phyloP scores from a whole-genome alignment of 2,797 vertebrate genomes.

The Enteromius treurensis region DNA sequence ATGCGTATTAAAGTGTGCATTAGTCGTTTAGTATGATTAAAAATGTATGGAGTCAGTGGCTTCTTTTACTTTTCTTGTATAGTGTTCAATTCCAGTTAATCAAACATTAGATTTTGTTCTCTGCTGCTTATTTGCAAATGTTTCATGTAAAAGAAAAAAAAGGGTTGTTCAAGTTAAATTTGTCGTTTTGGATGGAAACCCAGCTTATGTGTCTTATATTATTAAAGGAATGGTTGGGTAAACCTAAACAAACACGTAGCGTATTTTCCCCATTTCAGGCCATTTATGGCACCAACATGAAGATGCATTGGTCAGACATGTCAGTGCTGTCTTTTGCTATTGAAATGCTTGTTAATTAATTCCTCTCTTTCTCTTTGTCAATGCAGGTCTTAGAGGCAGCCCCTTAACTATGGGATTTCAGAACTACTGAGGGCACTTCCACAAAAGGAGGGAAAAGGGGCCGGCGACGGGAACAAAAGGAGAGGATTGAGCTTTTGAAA shows the following conservation, averaged over 20 bases:
- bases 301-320: slow-evolving; percentile 39
- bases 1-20: too few species aligned
- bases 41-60: not conserved
- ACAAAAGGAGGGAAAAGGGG: slow-evolving; percentile 59
- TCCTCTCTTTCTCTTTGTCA: slow-evolving; percentile 58
- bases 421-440: slow-evolving; percentile 64
- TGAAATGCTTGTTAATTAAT: slow-evolving; percentile 58
- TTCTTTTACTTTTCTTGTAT: too few species aligned
- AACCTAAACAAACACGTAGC: not conserved
- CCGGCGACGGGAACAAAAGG: slow-evolving; percentile 56
- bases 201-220: not conserved
- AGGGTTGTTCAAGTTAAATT: not conserved
- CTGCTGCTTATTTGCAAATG: too few species aligned
- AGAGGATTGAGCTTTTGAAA: slow-evolving; percentile 55
- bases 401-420: slow-evolving; percentile 66
- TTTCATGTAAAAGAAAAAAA: too few species aligned
- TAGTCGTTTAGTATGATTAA: not conserved
- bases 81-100: too few species aligned
- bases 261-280: not conserved
- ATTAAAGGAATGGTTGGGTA: not conserved
- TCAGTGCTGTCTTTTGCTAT: slow-evolving; percentile 35
- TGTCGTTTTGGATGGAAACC: not conserved
- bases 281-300: not conserved
- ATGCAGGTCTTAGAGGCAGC: slow-evolving; percentile 69
- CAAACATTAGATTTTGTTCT: too few species aligned